Base-by-base conservation (phyloP, 1,140 invertebrate genomes). In the Araneus ventricosus region DNA sequence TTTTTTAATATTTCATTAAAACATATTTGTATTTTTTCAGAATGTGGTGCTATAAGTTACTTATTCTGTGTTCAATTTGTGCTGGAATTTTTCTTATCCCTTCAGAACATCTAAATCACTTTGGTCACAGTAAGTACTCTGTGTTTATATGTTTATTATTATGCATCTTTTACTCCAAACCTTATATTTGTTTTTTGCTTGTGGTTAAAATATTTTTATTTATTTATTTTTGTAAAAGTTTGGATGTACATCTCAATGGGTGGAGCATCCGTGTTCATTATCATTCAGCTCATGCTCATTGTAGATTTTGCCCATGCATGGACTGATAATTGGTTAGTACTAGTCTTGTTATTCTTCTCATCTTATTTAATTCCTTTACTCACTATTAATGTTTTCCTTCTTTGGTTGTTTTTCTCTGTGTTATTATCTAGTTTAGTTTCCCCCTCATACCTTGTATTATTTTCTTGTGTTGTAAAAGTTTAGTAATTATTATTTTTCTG, bases 171-270 rank as follows among this genome's bases (percentile, higher is more conserved):
- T 82, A 24, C 27, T 67, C 24, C 24, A 24, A n/a, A 82, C 1
- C 27, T 24, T 41, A n/a, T 7, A 52, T 27, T 84, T 52, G 6
- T 8, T 84, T 30, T 52, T 84, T 79, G 27, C 22, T 37, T 79
- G 17, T 80, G 59, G 10, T 52, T n/a, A 37, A 90, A 82, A 82
- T 17, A 5, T 59, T 57, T 52, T 67, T 14, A 91, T 61, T 41
- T 91, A 84, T 61, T 41, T 85, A 27, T 75, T 75, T 94, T 95
- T 92, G 95, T 93, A 94, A 95, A 96, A 93, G 97, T 97, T 37
- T 99, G 99, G 99, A 99, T 99, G 99, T 98, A 98, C 95, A 98
- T 99, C 95, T 99, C 99, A 82, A 97, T 99, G 97, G 97, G 99
- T 93, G 99, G 99, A 84, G 99, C 98, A 0, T 98, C 99, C 95